Base-by-base conservation (phyloP, 2,113 vertebrate species). In the Mirounga angustirostris region DNA sequence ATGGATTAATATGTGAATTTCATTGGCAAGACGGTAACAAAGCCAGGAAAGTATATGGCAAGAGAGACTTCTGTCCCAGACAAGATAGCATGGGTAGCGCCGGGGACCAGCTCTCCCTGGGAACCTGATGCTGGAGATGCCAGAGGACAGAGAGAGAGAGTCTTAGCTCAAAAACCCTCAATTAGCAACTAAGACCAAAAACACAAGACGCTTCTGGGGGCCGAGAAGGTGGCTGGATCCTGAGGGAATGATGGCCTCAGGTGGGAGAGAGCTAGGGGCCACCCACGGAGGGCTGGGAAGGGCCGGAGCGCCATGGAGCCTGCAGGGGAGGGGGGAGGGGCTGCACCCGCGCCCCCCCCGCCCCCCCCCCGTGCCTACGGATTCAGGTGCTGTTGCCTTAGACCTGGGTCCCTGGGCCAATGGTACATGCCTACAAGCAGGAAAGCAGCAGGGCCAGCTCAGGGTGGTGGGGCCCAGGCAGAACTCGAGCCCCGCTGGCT, bases 321-420 rank as follows among this genome's bases (percentile, higher is more conserved):
- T 74, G 4, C 0, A 5, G 65, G 9, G 4, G 1, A 4, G 19
- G 36, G 3, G 30, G 36, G 2, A 7, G 6, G 40, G 46, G 36
- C 16, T 26, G 21, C 0, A 16, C 10, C n/a, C 22, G 7, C 1
- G 46, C 46, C 46, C 7, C 46, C 46, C 46, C 1, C 7, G 1
- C 46, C 7, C 22, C 61, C 8, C 13, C 33, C 21, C 16, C 1
- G 22, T 9, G 2, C 61, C 43, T 61, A 52, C 18, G 28, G 22
- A 54, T 36, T 50, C 30, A 36, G 85, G 24, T 14, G 40, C n/a
- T 36, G 16, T 30, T 36, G 56, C 36, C 43, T 28, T 28, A 92
- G 26, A 16, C 63, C 61, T n/a, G 78, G 50, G 14, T 50, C 24
- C 52, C 79, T n/a, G 52, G 67, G 43, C 40, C 13, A 22, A 43